Evolutionary conservation across 37 sponge, comb jelly and placozoan species (phyloP), one percentile per base, ranked within the genome.

Genomic region (Lycopodina hypogea): DNA sequence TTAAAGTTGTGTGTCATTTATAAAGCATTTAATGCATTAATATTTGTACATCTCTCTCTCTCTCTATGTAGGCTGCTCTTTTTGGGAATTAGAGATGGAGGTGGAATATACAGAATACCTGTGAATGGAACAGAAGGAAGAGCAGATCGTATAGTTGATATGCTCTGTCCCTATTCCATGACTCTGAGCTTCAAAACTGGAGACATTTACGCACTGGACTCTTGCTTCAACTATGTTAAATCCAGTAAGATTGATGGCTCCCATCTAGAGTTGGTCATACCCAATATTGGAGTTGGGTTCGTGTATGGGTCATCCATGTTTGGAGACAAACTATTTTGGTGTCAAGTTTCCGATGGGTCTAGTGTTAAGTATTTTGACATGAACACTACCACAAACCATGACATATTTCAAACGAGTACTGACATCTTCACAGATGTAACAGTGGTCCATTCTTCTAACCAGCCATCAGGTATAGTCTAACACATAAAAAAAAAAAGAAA

Each of bases 401-500:
- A 33, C 35, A 65, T 45, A 45, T 70, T 42, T 21, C 1, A 23
- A 2, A 70, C 17, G 41, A 18, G 22, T 12, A 45, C 3, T 7
- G 19, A 17, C 12, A 37, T 57, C 39, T 6, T 15, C 35, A 26
- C 17, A 1, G 32, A 23, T 39, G 53, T 75, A 18, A 24, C 21
- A 0, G 59, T 75, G 21, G 59, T 75, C 6, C 59, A 57, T 58
- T 24, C 75, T 57, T 75, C 75, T 35, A 55, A 56, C 12, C 75
- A 75, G 58, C 75, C 75, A 75, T 33, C 75, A 58, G 75, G 75
- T 75, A 56, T 35, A 39, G 22, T 33, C 34, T n/a, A n/a, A n/a
- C n/a, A n/a, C n/a, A n/a, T n/a, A n/a, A n/a, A n/a, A n/a, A n/a
- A n/a, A n/a, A n/a, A n/a, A n/a, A n/a, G n/a, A n/a, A n/a, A n/a